Evolutionary conservation across 2,888 invertebrate genomes (phyloP), one percentile per base, ranked within the genome.

Genomic region (Poecilus cupreus): DNA sequence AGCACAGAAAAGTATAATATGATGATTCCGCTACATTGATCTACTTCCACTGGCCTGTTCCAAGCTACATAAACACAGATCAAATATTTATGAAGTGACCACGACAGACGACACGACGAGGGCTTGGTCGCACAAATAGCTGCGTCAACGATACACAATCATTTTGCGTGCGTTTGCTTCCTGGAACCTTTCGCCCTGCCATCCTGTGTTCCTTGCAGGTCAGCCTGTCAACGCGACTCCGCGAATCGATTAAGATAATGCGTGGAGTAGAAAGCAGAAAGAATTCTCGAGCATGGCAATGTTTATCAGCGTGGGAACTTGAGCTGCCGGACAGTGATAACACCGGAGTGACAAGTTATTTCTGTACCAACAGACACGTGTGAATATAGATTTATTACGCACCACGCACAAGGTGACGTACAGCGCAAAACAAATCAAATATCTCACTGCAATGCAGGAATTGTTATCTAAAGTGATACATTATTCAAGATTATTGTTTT

Each of bases 131-230:
- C n/a, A 82, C 84, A 85, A 86, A 86, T 85, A 84, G 85, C 84
- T 84, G 57, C 83, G 85, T 85, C 85, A 84, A 84, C 85, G 84
- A 84, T 83, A 83, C 83, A 83, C 81, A 68, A 68, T 68, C 46
- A 43, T 70, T 70, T 70, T 70, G 70, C 70, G 39, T 70, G 20
- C 43, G 70, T 70, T 8, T 37, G 72, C 72, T 72, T 49, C 72
- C 46, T 43, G 13, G 72, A 49, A 72, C 22, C 24, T 16, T 43
- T 3, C 70, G 22, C 11, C 39, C 60, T 6, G 60, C 18, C 60
- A 13, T 22, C 20, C 20, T 22, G 57, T 32, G 32, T 3, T 5
- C 8, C 43, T 39, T 43, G 26, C 20, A 22, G 72, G 43, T 54
- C 57, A 76, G 64, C 64, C 16, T 60, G 64, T 68, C 64, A 68